Evolutionary conservation across 2,113 vertebrate species (phyloP), one percentile per base, ranked within the genome.

Genomic region (Marmota monax): DNA sequence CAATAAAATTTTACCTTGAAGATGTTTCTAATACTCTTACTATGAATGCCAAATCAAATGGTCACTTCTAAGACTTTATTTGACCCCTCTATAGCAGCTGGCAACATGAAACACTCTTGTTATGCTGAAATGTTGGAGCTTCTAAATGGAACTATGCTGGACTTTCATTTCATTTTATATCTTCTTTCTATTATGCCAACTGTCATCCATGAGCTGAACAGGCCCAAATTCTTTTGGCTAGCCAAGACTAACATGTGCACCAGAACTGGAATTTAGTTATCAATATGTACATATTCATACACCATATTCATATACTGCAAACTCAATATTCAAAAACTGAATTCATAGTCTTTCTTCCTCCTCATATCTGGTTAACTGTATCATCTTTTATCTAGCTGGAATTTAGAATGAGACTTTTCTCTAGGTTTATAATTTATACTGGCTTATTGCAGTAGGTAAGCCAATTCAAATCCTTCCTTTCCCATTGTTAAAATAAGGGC

Each of bases 41-140:
- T 63, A 63, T 63, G 25, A 80, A 94, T 94, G 37, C 22, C 39
- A 79, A 92, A 42, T 65, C 32, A 56, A 88, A 88, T 2, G 17
- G 32, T 91, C n/a, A 93, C 42, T 42, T 89, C 84, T 94, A 63
- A 86, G 32, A 58, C 67, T 90, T 95, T 96, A 94, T 77, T 63
- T 73, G 58, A 76, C 27, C 7, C 93, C 51, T 65, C n/a, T 73
- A 51, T 27, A 67, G 82, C 39, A 94, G 73, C 45, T 87, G 48
- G 72, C 70, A 95, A 78, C 27, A 74, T 7, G 69, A 74, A 79
- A 73, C 34, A 73, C 51, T 88, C 29, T 88, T 78, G 67, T 63
- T 85, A 37, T 29, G n/a, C 13, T 77, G 61, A 90, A 90, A 73
- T 69, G 74, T 0, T 83, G 56, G 39, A 34, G 11, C n/a, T 82